Percentiles rank a stretch among this genome's conserved stretches.
Conservation (phyloP, 2,888 invertebrate species). For the Chironomus riparius region DNA sequence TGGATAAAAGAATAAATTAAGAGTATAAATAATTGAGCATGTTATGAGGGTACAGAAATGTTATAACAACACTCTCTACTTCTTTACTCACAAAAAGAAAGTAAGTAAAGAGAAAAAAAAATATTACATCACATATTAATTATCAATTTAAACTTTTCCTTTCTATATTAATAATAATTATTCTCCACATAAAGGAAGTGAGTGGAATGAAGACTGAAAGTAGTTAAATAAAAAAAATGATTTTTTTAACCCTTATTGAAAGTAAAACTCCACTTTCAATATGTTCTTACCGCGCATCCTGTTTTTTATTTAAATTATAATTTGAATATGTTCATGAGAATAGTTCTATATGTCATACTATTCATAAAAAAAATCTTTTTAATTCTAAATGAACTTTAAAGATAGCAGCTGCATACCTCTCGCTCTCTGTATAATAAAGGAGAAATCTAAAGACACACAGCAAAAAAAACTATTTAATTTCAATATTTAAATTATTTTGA, state of each 20-base stretch:
- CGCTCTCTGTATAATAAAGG: background rate
- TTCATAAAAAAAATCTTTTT: background rate
- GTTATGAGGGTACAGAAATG: background rate
- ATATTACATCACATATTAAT: too few species aligned
- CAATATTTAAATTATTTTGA: constrained; percentile 6
- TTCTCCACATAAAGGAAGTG: constrained; percentile 10
- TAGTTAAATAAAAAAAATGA: background rate
- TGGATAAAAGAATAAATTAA: constrained; percentile 1
- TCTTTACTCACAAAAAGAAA: background rate
- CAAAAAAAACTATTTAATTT: constrained; percentile 4
- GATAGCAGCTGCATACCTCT: constrained; percentile 1
- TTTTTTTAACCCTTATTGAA: constrained; percentile 21
- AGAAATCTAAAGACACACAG: background rate
- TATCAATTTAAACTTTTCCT: background rate
- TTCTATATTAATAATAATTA: background rate
- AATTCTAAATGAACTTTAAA: background rate
- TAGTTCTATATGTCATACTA: background rate
- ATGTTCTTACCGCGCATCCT: constrained; percentile 23
- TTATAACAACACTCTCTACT: background rate
- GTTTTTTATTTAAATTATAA: constrained; percentile 2
- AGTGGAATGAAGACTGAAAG: background rate
- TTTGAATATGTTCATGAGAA: background rate
- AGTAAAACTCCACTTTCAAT: constrained; percentile 24
- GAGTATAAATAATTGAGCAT: background rate
- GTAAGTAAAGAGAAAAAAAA: too few species aligned